These are phyloP conservation scores for Lemur catta DNA, from an alignment of 2,797 vertebrate species.

Conservation along the genomic window DNA sequence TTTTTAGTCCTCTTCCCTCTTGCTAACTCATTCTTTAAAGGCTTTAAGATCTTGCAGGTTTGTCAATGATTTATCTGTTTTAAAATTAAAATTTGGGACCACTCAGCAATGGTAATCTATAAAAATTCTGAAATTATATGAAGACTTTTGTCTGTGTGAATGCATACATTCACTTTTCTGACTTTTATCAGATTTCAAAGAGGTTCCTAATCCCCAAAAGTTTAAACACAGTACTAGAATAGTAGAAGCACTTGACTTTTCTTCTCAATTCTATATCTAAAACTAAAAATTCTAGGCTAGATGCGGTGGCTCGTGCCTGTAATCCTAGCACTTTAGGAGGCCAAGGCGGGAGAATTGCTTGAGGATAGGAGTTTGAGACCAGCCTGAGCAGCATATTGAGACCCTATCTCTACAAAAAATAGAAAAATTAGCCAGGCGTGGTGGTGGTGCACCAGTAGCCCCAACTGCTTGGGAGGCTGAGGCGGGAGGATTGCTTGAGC, in stretches of 20 bases:
- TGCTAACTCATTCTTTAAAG: background rate
- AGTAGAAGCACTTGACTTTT: constrained; percentile 38
- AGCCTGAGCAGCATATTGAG: too few species aligned
- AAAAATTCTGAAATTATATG: constrained; percentile 9
- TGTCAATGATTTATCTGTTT: constrained; percentile 11
- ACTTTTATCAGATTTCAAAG: background rate
- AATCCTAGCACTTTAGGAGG: too few species aligned
- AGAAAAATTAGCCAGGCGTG: too few species aligned
- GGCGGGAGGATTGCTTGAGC: background rate
- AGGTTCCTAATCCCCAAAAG: background rate
- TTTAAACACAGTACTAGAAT: background rate
- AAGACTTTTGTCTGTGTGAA: background rate
- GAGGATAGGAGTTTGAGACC: too few species aligned
- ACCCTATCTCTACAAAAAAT: too few species aligned
- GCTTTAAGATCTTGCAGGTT: background rate
- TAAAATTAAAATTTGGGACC: constrained; percentile 8
- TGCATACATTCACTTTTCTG: background rate
- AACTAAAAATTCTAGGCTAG: background rate
- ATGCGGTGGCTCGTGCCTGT: too few species aligned
- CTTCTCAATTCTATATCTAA: constrained; percentile 35
- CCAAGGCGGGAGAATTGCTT: too few species aligned
- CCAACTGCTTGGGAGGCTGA: too few species aligned
- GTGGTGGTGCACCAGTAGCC: too few species aligned
- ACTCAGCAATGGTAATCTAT: background rate
- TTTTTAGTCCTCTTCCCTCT: constrained; percentile 8